Base-by-base conservation (phyloP, 2,888 invertebrate genomes). In the Yponomeuta evonymella region DNA sequence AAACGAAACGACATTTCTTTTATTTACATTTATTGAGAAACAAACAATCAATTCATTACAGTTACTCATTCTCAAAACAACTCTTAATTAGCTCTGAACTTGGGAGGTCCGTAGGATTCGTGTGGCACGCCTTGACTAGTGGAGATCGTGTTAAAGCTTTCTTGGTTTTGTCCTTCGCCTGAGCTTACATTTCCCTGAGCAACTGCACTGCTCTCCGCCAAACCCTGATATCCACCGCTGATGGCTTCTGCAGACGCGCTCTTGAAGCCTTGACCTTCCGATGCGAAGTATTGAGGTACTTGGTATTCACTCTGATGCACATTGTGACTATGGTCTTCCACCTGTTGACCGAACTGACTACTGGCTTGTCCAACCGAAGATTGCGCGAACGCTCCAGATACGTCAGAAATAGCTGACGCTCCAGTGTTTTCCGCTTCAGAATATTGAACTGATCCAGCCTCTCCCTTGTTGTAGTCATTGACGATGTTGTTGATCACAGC, bases 51-150 rank as follows among this genome's bases (percentile, higher is more conserved):
- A 33, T 33, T 10, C 2, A 51, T 51, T 64, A 29, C 23, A n/a
- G 64, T 64, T 23, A 64, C 30, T 9, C 12, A 33, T 30, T 1
- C 12, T 65, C 29, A 30, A 65, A 65, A 12, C 29, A 65, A 33
- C 23, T 30, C 29, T 65, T 51, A 68, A 30, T 68, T 48, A 10
- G 23, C 23, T n/a, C 86, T 85, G 81, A 89, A 92, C 73, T 84
- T 85, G 65, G 91, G 90, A 73, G 81, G 75, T 75, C 91, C 91
- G 73, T 91, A 92, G 51, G 84, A 81, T 84, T 89, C 86, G 73
- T 90, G 87, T 69, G 92, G 91, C 67, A 90, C 77, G 70, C 89
- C 88, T 77, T 90, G 91, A 83, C 84, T 87, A 81, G 88, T 83
- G 68, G 87, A 80, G 72, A 89, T 78, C n/a, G 79, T 74, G 74